Conservation (phyloP, 2,113 vertebrate species). For the Rostratula benghalensis region DNA sequence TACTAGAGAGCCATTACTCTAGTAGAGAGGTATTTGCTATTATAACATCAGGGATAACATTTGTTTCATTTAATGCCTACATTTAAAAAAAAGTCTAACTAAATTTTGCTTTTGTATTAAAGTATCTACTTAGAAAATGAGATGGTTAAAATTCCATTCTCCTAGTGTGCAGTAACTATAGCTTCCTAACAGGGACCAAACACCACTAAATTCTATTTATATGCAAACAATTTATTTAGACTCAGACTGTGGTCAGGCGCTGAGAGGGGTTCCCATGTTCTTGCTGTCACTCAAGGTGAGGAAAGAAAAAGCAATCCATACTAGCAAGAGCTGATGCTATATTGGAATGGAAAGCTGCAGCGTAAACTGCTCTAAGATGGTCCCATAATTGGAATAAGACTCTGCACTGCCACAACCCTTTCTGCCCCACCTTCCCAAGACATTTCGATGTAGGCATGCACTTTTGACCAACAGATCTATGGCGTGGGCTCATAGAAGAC, state of each 20-base stretch:
- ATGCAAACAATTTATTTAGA: not conserved
- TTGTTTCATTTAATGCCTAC: not conserved
- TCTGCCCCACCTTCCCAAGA: not conserved
- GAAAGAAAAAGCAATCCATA: not conserved
- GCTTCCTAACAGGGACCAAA: not conserved
- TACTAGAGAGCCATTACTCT: not conserved
- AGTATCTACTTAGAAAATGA: not conserved
- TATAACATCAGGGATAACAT: not conserved
- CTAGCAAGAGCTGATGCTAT: not conserved
- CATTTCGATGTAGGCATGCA: fast-evolving
- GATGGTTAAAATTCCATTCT: not conserved
- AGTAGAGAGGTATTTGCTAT: not conserved
- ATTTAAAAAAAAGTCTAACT: not conserved
- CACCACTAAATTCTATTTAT: not conserved
- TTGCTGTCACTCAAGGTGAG: not conserved
- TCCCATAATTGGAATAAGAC: not conserved
- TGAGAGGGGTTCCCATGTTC: not conserved
- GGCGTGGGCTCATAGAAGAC: fast-evolving
- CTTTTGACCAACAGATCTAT: not conserved
- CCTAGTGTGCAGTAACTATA: not conserved
- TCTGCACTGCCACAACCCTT: not conserved
- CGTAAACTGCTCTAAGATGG: not conserved
- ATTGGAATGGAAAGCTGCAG: not conserved
- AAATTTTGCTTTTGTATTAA: not conserved
- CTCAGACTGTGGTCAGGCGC: not conserved